Base-by-base conservation (phyloP, 35 echinoderm and acorn worm genomes). In the Eucidaris tribuloides region DNA sequence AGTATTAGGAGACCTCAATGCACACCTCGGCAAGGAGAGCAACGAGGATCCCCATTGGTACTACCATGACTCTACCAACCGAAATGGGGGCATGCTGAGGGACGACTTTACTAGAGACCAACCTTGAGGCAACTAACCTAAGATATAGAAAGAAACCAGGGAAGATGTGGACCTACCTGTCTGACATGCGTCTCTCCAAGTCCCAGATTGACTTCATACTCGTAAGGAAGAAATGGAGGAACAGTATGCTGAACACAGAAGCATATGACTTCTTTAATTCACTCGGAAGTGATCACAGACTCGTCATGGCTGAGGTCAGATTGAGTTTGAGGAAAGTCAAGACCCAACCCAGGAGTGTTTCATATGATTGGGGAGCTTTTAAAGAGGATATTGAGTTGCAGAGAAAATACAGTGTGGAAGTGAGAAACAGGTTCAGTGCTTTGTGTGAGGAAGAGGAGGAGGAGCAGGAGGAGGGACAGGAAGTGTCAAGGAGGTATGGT, bases 171-270 rank as follows among this genome's bases (percentile, higher is more conserved):
- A 63, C 59, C 59, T 63, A 63, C 59, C 6, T 63, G 7, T 63
- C 59, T 63, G 59, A 63, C 6, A 63, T 63, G 59, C 59, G 28
- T 63, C 59, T 63, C 5, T 9, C 23, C 59, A 63, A 63, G 23
- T 63, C 82, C 43, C 82, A 84, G 46, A 46, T 71, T 28, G 82
- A 84, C 34, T 84, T 65, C 62, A 84, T 84, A 33, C 42, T 84
- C 5, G 61, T 42, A 27, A 66, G 64, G 19, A 84, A 27, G 50
- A 84, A 84, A 28, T 84, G 82, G 62, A 70, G 62, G 46, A 71
- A 84, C 39, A 70, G 62, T 27, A 63, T 68, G 1, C 2, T 46
- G 46, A 48, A 84, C 42, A 42, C 36, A 30, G 56, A 84, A 48
- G 36, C 82, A 42, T 84, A 70, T 63, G 54, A 71, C 45, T 70